Percentiles rank a stretch among this genome's conserved stretches.
Evolutionary conservation across 35 echinoderm and acorn worm genomes (phyloP).

Genomic region (Strongylocentrotus purpuratus): DNA sequence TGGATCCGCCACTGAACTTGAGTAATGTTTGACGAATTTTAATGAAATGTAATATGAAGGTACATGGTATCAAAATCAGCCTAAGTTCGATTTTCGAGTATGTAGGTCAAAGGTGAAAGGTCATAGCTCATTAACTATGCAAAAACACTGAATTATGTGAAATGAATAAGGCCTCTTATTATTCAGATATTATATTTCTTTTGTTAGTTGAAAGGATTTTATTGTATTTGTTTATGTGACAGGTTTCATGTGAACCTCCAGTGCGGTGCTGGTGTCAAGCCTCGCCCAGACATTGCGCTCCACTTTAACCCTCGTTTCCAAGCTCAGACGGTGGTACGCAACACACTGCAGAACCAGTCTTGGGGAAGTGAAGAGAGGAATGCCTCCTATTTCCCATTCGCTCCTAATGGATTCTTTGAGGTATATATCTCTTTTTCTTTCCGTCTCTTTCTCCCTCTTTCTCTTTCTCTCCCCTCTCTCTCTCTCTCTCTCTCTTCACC

Average conservation of each 20-base stretch:
- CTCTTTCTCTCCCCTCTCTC: too few relatives aligned
- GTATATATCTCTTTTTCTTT: conserved; percentile 39
- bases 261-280: conserved; percentile 62
- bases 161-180: not conserved
- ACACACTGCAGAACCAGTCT: conserved; percentile 64
- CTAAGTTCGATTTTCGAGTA: too few relatives aligned
- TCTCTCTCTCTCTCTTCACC: too few relatives aligned
- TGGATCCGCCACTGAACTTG: too few relatives aligned
- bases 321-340: conserved; percentile 58
- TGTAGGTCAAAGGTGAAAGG: too few relatives aligned
- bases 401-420: conserved; percentile 83
- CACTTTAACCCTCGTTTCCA: conserved; percentile 82
- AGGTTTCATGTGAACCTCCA: conserved; percentile 88
- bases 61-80: too few relatives aligned
- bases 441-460: not conserved
- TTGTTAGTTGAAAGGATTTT: not conserved
- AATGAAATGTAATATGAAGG: too few relatives aligned
- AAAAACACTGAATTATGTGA: too few relatives aligned
- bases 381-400: conserved; percentile 73
- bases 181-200: not conserved
- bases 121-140: too few relatives aligned
- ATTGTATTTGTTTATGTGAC: not conserved
- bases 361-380: conserved; percentile 78
- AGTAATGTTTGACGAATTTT: too few relatives aligned
- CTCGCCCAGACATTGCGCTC: conserved; percentile 66